Evolutionary conservation across 2,888 invertebrate species (phyloP), one percentile per base, ranked within the genome.

Genomic region (Mechanitis mazaeus): DNA sequence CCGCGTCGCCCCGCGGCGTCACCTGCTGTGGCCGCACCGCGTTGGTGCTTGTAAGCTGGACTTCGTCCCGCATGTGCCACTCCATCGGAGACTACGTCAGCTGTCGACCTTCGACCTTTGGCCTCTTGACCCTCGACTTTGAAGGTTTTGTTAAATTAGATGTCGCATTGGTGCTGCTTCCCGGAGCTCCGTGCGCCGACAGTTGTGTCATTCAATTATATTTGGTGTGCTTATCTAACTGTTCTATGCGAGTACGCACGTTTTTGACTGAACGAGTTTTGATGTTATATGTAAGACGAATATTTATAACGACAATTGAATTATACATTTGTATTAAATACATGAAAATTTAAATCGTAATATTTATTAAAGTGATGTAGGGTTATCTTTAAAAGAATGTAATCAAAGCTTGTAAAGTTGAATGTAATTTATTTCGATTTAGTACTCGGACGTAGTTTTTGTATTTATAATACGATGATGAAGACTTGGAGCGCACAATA

Each of bases 401-500:
- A 63, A 31, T 31, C 50, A 60, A 65, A 62, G 64, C 64, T 66
- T 66, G 60, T 64, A 61, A 59, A 63, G 60, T 66, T 62, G 50
- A 62, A 63, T 59, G 57, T 42, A 42, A 42, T 64, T 62, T 54
- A 59, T 62, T 65, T 59, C 58, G 59, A 76, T 74, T 71, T 59
- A 62, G 66, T 61, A 67, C 67, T 69, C 55, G 63, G 69, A 69
- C 60, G 58, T 65, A 65, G 63, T 59, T 80, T 50, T 80, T 75
- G 75, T 81, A 80, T 78, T 77, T 83, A 76, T 79, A 79, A 65
- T 42, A 72, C 68, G 72, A 78, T 69, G 79, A 80, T 63, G 80
- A 81, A 77, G 84, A 87, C 79, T 84, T 78, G 85, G 86, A 84
- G 85, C 89, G 89, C 89, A 89, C 89, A 89, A 89, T 70, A 80